These are phyloP conservation scores for Drosophila lacteicornis DNA, from an alignment of 1,140 invertebrate genomes.

Conservation along the genomic window DNA sequence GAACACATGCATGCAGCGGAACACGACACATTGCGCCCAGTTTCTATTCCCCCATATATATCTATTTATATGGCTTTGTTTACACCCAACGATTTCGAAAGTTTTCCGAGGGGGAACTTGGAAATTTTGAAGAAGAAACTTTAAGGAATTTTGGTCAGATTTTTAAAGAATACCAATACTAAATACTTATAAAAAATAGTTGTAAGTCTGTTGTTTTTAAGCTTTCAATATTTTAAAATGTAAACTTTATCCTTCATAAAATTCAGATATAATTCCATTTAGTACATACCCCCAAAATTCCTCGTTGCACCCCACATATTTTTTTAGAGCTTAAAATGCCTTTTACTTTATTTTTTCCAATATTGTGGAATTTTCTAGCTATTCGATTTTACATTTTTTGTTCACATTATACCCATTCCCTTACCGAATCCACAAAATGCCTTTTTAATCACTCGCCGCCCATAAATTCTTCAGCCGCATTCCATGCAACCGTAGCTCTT, in stretches of 20 bases:
- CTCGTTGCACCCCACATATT: not conserved
- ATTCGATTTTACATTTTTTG: conserved; percentile 19
- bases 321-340: not conserved
- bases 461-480: conserved; percentile 37
- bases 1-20: conserved; percentile 39
- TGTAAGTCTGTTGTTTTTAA: not conserved
- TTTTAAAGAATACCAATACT: not conserved
- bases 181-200: too few relatives aligned
- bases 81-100: conserved; percentile 13
- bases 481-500: conserved; percentile 15
- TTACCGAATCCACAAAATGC: conserved; percentile 5
- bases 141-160: not conserved
- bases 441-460: conserved; percentile 32
- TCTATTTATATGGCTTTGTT: conserved; percentile 33
- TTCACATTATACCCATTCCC: conserved; percentile 10
- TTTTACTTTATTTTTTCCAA: not conserved
- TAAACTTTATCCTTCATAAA: not conserved
- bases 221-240: too few relatives aligned
- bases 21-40: conserved; percentile 17
- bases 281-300: not conserved
- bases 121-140: not conserved
- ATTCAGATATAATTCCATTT: not conserved
- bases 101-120: conserved; percentile 1
- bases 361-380: conserved; percentile 19
- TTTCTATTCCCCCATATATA: conserved; percentile 13